phyloP scores from a whole-genome alignment of 2,113 vertebrate species.

The Aix galericulata region DNA sequence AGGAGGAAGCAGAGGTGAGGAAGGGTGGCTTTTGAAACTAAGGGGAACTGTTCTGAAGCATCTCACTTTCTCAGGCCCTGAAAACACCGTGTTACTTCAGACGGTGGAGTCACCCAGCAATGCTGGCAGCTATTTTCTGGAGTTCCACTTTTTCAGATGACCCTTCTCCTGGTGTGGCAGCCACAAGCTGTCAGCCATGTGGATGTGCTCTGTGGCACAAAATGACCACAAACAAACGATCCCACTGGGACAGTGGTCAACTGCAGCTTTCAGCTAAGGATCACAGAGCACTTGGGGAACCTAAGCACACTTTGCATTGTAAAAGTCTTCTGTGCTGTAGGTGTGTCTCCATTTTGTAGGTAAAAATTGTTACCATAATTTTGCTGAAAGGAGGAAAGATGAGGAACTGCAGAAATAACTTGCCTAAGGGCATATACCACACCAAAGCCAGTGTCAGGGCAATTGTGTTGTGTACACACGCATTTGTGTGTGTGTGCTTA shows the following conservation, averaged over 20 bases:
- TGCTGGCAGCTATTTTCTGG: background rate
- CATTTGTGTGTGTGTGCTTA: background rate
- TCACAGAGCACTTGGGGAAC: background rate
- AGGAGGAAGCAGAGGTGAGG: background rate
- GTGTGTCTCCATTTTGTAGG: background rate
- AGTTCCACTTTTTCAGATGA: background rate
- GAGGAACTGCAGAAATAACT: background rate
- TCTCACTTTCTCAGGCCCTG: background rate
- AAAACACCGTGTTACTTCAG: background rate
- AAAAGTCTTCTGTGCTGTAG: background rate
- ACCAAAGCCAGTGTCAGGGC: background rate
- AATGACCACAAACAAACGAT: background rate
- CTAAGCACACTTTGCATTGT: background rate
- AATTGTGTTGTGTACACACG: background rate
- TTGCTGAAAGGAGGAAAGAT: background rate
- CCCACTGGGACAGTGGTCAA: rapidly evolving
- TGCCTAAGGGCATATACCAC: background rate
- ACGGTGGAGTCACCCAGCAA: background rate
- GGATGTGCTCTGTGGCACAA: background rate
- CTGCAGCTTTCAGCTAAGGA: background rate
- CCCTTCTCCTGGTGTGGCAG: background rate
- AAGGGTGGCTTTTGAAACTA: background rate
- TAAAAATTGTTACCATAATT: background rate
- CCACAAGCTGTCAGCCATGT: background rate
- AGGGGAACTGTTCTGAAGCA: background rate